phyloP scores from a whole-genome alignment of 2,888 invertebrate species.

The Pharmacophagus antenor region DNA sequence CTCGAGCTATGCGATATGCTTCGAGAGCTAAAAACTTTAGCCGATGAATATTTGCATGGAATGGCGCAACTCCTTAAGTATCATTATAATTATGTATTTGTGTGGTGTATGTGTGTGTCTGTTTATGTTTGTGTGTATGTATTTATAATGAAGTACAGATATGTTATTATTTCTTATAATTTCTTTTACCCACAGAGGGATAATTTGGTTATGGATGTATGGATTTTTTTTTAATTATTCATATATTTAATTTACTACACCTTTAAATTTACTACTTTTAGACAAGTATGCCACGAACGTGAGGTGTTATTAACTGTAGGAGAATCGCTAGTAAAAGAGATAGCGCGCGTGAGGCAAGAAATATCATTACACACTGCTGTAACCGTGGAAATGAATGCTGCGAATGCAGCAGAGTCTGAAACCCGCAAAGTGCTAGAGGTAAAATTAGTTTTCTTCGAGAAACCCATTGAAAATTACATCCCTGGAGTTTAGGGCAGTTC shows the following conservation, averaged over 20 bases:
- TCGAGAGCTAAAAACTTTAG: slow-evolving; percentile 54
- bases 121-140: not conserved
- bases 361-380: slow-evolving; percentile 46
- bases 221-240: not conserved
- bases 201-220: too few relatives aligned
- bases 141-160: not conserved
- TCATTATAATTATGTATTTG: slow-evolving; percentile 1
- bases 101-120: too few relatives aligned
- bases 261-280: slow-evolving; percentile 33
- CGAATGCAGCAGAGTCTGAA: slow-evolving; percentile 45
- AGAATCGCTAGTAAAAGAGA: slow-evolving; percentile 64
- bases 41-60: slow-evolving; percentile 55
- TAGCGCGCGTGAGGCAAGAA: slow-evolving; percentile 60
- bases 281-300: slow-evolving; percentile 60
- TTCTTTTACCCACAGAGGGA: too few relatives aligned
- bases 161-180: too few relatives aligned
- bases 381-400: slow-evolving; percentile 47
- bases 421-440: slow-evolving; percentile 52
- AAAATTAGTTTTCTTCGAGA: too few relatives aligned
- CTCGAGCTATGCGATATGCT: slow-evolving; percentile 62
- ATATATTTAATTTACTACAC: not conserved
- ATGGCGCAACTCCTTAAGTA: slow-evolving; percentile 63
- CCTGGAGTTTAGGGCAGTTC: too few relatives aligned
- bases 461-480: too few relatives aligned
- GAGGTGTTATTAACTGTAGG: slow-evolving; percentile 58